phyloP scores from a whole-genome alignment of 1,140 invertebrate genomes.

The Leptopilina boulardi region DNA sequence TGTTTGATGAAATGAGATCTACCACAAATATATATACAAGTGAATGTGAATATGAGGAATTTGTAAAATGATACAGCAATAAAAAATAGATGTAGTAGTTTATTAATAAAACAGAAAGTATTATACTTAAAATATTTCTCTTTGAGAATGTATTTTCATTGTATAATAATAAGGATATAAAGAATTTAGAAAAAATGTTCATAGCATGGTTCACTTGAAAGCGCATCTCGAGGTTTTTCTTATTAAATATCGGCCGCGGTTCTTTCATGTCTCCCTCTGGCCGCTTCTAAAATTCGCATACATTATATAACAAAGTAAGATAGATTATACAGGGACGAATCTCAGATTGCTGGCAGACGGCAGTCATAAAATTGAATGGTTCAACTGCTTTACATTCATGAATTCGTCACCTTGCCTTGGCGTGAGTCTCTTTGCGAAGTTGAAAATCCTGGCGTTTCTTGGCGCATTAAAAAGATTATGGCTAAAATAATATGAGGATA shows the following conservation, averaged over 20 bases:
- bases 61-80: background rate
- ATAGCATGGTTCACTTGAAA: background rate
- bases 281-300: slow-evolving; percentile 1
- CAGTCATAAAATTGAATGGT: slow-evolving; percentile 59
- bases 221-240: background rate
- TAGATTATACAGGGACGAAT: slow-evolving; percentile 1
- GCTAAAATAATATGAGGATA: slow-evolving; percentile 50
- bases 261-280: background rate
- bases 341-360: slow-evolving; percentile 38
- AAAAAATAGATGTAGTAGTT: no score
- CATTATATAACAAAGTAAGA: slow-evolving; percentile 43
- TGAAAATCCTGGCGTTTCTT: slow-evolving; percentile 20
- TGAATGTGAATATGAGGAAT: background rate
- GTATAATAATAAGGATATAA: no score
- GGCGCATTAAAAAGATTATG: slow-evolving; percentile 59
- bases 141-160: background rate
- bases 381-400: slow-evolving; percentile 65
- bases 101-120: no score
- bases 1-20: background rate
- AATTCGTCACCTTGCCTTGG: slow-evolving; percentile 58
- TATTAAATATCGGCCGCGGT: slow-evolving; percentile 18
- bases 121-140: no score
- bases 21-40: background rate
- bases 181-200: no score
- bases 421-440: slow-evolving; percentile 1